phyloP scores from a whole-genome alignment of 2,888 invertebrate genomes.

The Clunio marinus region DNA sequence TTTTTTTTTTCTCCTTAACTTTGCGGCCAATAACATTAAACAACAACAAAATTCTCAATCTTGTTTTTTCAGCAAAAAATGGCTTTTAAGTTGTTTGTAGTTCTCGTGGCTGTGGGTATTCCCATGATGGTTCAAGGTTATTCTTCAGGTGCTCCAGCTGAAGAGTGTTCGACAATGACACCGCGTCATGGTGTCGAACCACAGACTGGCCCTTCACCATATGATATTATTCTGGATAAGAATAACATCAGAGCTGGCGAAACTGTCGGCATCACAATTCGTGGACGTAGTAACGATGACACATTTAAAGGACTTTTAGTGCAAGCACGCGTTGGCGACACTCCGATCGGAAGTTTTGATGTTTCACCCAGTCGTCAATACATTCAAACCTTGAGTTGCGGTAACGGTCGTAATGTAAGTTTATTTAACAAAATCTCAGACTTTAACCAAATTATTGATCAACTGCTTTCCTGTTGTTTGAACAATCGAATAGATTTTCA shows the following conservation, averaged over 20 bases:
- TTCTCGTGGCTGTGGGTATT: not conserved
- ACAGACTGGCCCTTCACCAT: constrained; percentile 58
- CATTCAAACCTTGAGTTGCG: constrained; percentile 46
- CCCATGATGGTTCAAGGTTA: constrained; percentile 46
- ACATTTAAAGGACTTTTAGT: constrained; percentile 21
- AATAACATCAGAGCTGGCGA: constrained; percentile 48
- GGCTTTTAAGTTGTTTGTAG: constrained; percentile 5
- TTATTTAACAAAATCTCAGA: constrained; percentile 12
- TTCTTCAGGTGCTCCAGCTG: constrained; percentile 62
- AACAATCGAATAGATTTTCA: not conserved
- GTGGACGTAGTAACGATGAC: constrained; percentile 42
- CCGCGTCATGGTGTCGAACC: constrained; percentile 62
- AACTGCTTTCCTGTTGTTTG: too few relatives aligned
- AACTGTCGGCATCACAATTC: constrained; percentile 52
- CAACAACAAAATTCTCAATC: not conserved
- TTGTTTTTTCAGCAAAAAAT: too few relatives aligned
- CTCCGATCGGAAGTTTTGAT: constrained; percentile 62
- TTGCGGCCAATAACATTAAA: not conserved
- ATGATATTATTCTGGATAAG: constrained; percentile 54
- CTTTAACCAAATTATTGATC: not conserved
- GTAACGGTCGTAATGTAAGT: constrained; percentile 44
- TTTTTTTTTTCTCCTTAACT: too few relatives aligned
- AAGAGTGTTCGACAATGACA: constrained; percentile 62
- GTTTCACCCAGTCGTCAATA: constrained; percentile 51
- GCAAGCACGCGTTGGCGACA: constrained; percentile 56